Evolutionary conservation across 53 echinoderm and acorn worm genomes (phyloP).

Genomic region (Holothuria scabra): DNA sequence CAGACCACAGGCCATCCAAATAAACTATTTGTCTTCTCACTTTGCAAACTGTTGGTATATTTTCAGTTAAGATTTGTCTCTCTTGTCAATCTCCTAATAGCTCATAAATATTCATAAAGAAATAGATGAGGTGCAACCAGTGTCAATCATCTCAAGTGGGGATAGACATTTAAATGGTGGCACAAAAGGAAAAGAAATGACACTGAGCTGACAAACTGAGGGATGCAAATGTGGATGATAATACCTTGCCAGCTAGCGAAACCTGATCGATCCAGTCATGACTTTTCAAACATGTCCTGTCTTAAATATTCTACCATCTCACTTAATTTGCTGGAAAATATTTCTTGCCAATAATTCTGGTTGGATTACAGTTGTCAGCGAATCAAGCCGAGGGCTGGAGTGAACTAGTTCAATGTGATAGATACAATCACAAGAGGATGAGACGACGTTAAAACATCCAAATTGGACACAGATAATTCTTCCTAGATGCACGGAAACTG

Average conservation of each 20-base stretch:
- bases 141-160: constrained; percentile 40
- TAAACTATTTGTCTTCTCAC: constrained; percentile 38
- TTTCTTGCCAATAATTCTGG: constrained; percentile 51
- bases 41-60: constrained; percentile 34
- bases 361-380: constrained; percentile 49
- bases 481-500: constrained; percentile 47
- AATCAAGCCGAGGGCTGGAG: constrained; percentile 47
- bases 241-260: constrained; percentile 35
- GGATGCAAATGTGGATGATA: constrained; percentile 40
- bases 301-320: constrained; percentile 48
- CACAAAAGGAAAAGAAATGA: constrained; percentile 27
- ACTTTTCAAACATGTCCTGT: constrained; percentile 45
- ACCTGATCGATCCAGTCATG: constrained; percentile 45
- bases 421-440: constrained; percentile 48
- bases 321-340: constrained; percentile 48
- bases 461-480: constrained; percentile 35
- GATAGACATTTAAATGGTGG: constrained; percentile 25
- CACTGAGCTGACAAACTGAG: constrained; percentile 41
- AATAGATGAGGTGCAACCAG: constrained; percentile 30
- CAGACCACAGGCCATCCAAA: constrained; percentile 35
- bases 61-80: constrained; percentile 33
- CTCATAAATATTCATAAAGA: constrained; percentile 49
- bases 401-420: constrained; percentile 53
- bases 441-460: constrained; percentile 45
- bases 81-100: constrained; percentile 50